Evolutionary conservation across 2,113 vertebrate species (phyloP), one percentile per base, ranked within the genome.

Genomic region (Osmerus eperlanus): DNA sequence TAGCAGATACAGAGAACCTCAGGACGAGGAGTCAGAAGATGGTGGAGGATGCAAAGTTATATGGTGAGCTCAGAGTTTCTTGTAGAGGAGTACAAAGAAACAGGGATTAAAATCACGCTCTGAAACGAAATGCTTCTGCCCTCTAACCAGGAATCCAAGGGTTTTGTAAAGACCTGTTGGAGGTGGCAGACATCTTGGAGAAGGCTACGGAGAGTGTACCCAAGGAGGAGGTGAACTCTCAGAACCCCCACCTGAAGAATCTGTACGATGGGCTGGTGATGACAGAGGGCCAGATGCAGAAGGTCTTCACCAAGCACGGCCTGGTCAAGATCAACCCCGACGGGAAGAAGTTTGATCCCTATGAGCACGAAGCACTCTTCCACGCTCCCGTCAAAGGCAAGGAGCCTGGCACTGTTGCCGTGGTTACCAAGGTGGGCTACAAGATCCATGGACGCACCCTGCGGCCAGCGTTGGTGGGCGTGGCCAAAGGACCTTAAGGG

Each of bases 161-260:
- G 65, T 97, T 99, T 90, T 99, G 97, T 81, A 99, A 99, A 86
- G 97, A 99, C 87, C 89, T 99, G 71, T 79, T 99, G 68, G 97
- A 99, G 85, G 97, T 99, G 51, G 96, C 97, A 0, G 97, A 99
- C 86, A 92, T 99, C 78, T 67, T 99, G 88, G 96, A 98, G 84
- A 99, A 98, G 88, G 97, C 97, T 15, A 99, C 94, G 0, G 91
- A 95, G 86, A 94, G 96, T 0, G 94, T 99, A 58, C 97, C 97
- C 0, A 92, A 94, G 71, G 96, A 95, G 58, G 95, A 96, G 81
- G 87, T 98, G 5, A 92, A 86, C 0, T 85, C 90, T 1, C 89
- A 93, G 61, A 99, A 99, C 77, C 96, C 95, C 18, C 97, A 99
- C 85, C 87, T 99, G 79, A 99, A 99, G 90, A 95, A 84, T 85